A percentile compares a stretch with the other conserved stretches of the same genome.
phyloP scores from a whole-genome alignment of 2,113 vertebrate species.

The Rhineura floridana region DNA sequence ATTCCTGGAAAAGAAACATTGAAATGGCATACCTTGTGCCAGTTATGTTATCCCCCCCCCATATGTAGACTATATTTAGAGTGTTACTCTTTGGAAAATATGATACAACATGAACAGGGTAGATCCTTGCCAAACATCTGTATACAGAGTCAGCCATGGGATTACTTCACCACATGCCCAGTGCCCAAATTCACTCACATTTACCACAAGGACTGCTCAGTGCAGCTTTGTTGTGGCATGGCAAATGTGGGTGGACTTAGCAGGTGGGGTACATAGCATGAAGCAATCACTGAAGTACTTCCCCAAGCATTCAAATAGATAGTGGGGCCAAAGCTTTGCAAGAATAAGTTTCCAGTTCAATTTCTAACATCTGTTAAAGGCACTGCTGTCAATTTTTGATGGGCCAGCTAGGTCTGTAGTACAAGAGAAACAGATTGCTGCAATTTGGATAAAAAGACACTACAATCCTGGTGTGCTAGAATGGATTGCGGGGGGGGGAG shows the following conservation, averaged over 20 bases:
- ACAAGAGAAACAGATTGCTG: background rate
- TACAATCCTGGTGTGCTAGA: background rate
- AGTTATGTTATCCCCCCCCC: too few species aligned
- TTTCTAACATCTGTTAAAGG: background rate
- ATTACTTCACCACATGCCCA: background rate
- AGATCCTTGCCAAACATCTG: conserved; percentile 1
- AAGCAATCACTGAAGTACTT: background rate
- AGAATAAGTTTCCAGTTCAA: background rate
- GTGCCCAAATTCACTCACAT: background rate
- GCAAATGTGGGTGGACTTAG: background rate
- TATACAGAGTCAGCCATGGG: background rate
- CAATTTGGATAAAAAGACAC: background rate
- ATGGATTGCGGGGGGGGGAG: too few species aligned
- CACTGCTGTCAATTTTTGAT: background rate
- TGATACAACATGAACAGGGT: background rate
- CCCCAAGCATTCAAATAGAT: background rate
- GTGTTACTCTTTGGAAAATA: background rate
- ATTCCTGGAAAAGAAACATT: background rate
- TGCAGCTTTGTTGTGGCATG: background rate
- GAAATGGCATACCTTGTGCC: background rate
- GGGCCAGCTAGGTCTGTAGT: background rate
- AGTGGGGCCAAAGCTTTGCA: background rate
- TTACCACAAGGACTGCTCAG: background rate
- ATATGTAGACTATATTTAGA: background rate
- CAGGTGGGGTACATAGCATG: background rate